Evolutionary conservation across 2,113 vertebrate genomes (phyloP).

Genomic region (Cephalopterus ornatus): DNA sequence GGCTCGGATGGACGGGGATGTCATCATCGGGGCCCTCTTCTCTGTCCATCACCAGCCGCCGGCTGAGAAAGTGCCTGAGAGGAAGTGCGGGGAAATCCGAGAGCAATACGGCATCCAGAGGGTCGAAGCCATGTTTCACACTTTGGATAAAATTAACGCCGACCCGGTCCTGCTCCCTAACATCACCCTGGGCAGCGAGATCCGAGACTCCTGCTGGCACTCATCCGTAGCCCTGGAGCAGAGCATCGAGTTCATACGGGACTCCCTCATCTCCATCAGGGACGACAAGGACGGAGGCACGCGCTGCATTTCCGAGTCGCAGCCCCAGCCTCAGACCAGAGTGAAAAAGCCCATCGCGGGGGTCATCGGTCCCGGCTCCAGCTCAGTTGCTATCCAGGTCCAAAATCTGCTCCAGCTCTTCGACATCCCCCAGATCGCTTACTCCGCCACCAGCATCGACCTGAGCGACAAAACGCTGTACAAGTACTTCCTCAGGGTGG

Average conservation of each 20-base stretch:
- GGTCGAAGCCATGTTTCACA: constrained; percentile 98
- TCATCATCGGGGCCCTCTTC: constrained; percentile 98
- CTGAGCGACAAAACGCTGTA: constrained; percentile 97
- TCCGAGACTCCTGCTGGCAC: constrained; percentile 98
- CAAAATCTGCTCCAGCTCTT: constrained; percentile 97
- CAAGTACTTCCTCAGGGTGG: constrained; percentile 96
- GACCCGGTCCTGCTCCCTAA: constrained; percentile 92
- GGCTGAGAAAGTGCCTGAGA: constrained; percentile 93
- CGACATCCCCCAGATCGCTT: constrained; percentile 98
- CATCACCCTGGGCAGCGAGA: constrained; percentile 96
- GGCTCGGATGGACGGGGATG: constrained; percentile 96
- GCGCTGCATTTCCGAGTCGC: constrained; percentile 88
- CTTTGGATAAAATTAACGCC: constrained; percentile 93
- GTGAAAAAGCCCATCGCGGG: constrained; percentile 95
- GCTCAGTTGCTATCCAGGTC: constrained; percentile 98
- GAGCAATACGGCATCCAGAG: constrained; percentile 99
- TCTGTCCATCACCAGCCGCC: constrained; percentile 98
- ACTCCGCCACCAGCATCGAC: constrained; percentile 97
- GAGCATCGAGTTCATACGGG: constrained; percentile 98
- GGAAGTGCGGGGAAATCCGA: constrained; percentile 95
- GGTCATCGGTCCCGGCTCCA: constrained; percentile 97
- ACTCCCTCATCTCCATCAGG: constrained; percentile 95
- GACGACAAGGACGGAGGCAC: constrained; percentile 92
- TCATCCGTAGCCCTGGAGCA: constrained; percentile 97
- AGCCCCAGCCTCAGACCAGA: constrained; percentile 78